phyloP scores from a whole-genome alignment of 2,888 invertebrate species.

The Amblyjoppa fuscipennis region DNA sequence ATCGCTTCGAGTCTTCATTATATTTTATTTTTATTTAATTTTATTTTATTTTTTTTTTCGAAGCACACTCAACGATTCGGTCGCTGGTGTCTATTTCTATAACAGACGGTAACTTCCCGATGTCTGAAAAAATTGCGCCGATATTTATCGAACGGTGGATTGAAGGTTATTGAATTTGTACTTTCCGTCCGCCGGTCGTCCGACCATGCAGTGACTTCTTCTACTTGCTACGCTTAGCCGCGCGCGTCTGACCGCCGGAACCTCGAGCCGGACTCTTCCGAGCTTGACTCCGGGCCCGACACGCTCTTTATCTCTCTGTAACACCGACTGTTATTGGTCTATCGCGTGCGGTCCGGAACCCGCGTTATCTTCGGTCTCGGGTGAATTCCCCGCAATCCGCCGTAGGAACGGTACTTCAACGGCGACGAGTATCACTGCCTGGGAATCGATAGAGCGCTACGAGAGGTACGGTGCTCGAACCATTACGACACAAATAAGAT shows the following conservation, averaged over 20 bases:
- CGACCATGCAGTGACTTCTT: conserved; percentile 56
- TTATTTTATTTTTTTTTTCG: conserved; percentile 5
- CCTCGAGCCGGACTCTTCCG: background rate
- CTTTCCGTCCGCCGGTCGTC: conserved; percentile 32
- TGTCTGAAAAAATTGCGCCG: background rate
- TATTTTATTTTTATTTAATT: background rate
- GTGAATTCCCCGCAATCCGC: conserved; percentile 12
- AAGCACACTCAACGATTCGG: background rate
- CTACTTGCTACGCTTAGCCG: conserved; percentile 55
- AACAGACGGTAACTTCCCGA: background rate
- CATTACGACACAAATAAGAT: background rate
- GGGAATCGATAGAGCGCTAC: conserved; percentile 34
- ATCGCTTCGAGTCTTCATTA: background rate
- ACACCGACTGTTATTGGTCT: background rate
- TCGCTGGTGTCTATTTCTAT: background rate
- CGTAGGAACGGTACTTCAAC: background rate
- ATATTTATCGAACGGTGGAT: background rate
- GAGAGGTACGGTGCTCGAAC: conserved; percentile 23
- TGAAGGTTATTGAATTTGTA: background rate
- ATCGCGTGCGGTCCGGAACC: conserved; percentile 1
- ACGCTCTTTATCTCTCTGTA: conserved; percentile 12
- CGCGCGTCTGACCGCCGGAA: conserved; percentile 39
- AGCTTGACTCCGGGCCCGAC: background rate
- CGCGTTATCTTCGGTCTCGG: background rate
- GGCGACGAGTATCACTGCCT: conserved; percentile 8